A percentile compares a stretch with the other conserved stretches of the same genome.
Conservation (phyloP, 2,888 invertebrate genomes). For the Imbricaverruca yamaguchii region DNA sequence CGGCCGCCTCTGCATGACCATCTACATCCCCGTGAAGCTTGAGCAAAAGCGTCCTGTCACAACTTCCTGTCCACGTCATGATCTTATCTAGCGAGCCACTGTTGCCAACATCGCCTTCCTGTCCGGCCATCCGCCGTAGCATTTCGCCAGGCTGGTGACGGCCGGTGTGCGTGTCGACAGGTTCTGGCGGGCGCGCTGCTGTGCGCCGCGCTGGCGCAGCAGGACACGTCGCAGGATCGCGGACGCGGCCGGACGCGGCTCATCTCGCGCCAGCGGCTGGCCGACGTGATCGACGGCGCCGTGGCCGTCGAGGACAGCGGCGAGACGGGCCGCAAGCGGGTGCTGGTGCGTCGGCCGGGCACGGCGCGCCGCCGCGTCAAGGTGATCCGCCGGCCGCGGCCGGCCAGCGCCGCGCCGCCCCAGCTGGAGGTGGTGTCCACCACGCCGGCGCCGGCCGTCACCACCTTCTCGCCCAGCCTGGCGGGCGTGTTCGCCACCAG, state of each 20-base stretch:
- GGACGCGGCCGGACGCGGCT: neutral
- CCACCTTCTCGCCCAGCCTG: neutral
- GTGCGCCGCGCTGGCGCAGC: conserved; percentile 9
- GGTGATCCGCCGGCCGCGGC: conserved; percentile 8
- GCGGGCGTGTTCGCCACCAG: neutral
- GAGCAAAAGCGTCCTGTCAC: too few relatives aligned
- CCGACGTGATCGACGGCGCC: conserved; percentile 18
- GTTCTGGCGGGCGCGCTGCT: conserved; percentile 1
- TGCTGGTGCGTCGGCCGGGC: conserved; percentile 10
- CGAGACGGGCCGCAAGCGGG: neutral
- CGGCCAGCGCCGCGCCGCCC: neutral
- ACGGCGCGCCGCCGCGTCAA: conserved; percentile 1
- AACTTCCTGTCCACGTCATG: too few relatives aligned
- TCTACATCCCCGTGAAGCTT: too few relatives aligned
- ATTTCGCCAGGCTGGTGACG: too few relatives aligned
- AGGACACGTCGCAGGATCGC: neutral
- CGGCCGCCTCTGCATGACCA: too few relatives aligned
- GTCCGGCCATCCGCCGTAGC: too few relatives aligned
- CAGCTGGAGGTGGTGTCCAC: neutral
- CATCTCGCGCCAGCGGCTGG: conserved; percentile 17
- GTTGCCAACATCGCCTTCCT: too few relatives aligned
- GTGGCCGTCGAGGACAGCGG: conserved; percentile 16
- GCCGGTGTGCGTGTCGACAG: neutral
- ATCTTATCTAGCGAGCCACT: too few relatives aligned
- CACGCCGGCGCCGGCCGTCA: neutral